These are phyloP conservation scores for Myotis myotis DNA, from an alignment of 2,797 vertebrate species.

Conservation along the genomic window DNA sequence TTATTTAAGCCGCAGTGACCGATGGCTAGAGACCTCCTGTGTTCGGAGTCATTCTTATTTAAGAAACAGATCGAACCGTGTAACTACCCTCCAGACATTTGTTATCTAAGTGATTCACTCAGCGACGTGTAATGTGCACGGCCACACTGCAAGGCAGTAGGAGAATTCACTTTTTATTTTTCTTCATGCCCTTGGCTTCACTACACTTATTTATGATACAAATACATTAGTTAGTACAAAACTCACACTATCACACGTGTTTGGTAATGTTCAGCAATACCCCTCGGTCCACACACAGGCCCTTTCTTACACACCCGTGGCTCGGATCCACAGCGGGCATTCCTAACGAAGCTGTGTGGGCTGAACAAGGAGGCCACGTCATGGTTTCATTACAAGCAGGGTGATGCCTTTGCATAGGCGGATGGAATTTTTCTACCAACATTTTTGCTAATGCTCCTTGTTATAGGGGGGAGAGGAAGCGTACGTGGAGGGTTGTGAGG, in stretches of 20 bases:
- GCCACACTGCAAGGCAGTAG: slow-evolving; percentile 65
- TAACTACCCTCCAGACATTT: background rate
- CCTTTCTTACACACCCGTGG: slow-evolving; percentile 80
- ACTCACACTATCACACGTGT: slow-evolving; percentile 80
- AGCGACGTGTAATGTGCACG: background rate
- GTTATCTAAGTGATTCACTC: slow-evolving; percentile 16
- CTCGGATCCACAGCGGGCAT: slow-evolving; percentile 74
- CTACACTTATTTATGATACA: slow-evolving; percentile 84
- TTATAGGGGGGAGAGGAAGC: background rate
- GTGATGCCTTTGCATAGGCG: slow-evolving; percentile 59
- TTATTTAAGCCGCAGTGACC: background rate
- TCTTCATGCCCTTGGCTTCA: slow-evolving; percentile 82
- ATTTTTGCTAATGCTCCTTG: slow-evolving; percentile 31
- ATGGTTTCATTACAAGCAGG: background rate
- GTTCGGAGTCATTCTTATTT: slow-evolving; percentile 36
- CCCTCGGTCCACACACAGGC: slow-evolving; percentile 81
- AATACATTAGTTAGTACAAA: slow-evolving; percentile 84
- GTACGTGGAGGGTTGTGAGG: background rate
- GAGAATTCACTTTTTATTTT: slow-evolving; percentile 83
- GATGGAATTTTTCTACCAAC: slow-evolving; percentile 61
- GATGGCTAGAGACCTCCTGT: background rate
- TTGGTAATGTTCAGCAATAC: slow-evolving; percentile 75
- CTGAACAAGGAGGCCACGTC: background rate
- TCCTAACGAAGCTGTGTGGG: slow-evolving; percentile 69
- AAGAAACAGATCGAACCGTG: background rate